Evolutionary conservation across 2,888 invertebrate species (phyloP), one percentile per base, ranked within the genome.

Genomic region (Drosophila dives): DNA sequence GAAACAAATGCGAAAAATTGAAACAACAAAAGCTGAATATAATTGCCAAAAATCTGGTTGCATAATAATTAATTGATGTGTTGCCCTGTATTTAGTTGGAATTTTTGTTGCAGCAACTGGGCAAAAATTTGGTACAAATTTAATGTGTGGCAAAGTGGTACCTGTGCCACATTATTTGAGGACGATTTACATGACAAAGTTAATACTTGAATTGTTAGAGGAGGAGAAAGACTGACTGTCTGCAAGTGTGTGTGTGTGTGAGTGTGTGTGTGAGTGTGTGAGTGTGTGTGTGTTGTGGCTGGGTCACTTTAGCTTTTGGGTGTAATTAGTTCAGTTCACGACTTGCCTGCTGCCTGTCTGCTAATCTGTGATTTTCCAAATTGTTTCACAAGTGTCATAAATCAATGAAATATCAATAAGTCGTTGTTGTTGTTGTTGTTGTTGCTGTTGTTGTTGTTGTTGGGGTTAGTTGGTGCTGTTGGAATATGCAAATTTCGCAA

Each of bases 381-480:
- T 92, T 91, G 91, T 91, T 86, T 91, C 90, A 88, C 87, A 91
- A 92, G 91, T 92, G 91, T 90, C 92, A 92, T 92, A 92, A 92
- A 92, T 92, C 92, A 92, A 92, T 92, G 84, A 82, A 89, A 87
- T 91, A 88, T 92, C 91, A 92, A 92, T 92, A 92, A 92, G 90
- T 90, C 83, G 70, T 66, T 82, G 83, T 77, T 62, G 80, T 68
- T 23, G 71, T 54, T 55, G 66, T 54, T 36, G 50, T 56, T 72
- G 63, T n/a, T n/a, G n/a, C n/a, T n/a, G n/a, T n/a, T n/a, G n/a
- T 55, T 64, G 10, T 26, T 49, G 49, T 11, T 48, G 23, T 45
- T 23, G 48, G 12, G 17, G 72, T 38, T 64, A 50, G 23, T 71
- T 83, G 70, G 45, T 84, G 86, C 83, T 86, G 86, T 77, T 90